Conservation (phyloP, 2,797 vertebrate species). For the Phalloptychus januarius region DNA sequence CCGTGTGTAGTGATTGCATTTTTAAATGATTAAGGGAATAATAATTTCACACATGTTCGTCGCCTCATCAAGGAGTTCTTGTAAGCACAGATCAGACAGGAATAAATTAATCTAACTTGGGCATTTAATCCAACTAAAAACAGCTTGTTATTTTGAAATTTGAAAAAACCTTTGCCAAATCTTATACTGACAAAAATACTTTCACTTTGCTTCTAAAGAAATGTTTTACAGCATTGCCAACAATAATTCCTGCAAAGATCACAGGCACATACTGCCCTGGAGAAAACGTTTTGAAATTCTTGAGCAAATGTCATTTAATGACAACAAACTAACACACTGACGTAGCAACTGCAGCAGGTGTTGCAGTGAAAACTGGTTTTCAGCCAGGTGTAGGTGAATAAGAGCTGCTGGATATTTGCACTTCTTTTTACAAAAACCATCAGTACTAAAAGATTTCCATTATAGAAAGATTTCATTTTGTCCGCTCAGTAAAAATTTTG, state of each 20-base stretch:
- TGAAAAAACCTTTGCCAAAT: not conserved
- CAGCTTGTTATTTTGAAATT: not conserved
- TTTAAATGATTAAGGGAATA: too few relatives aligned
- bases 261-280: not conserved
- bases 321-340: not conserved
- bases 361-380: not conserved
- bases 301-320: too few relatives aligned
- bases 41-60: too few relatives aligned
- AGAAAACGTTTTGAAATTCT: not conserved
- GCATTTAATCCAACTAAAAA: not conserved
- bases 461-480: not conserved
- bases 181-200: not conserved
- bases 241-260: not conserved
- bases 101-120: not conserved
- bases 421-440: not conserved
- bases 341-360: not conserved
- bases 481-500: not conserved
- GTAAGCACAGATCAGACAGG: not conserved
- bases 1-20: too few relatives aligned
- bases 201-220: not conserved
- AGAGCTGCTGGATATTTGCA: not conserved
- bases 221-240: not conserved
- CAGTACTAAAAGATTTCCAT: not conserved
- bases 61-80: too few relatives aligned
- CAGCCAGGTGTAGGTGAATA: not conserved